Percentiles rank a stretch among this genome's conserved stretches.
Evolutionary conservation across 2,888 invertebrate genomes (phyloP).

Genomic region (Nymphalis urticae): DNA sequence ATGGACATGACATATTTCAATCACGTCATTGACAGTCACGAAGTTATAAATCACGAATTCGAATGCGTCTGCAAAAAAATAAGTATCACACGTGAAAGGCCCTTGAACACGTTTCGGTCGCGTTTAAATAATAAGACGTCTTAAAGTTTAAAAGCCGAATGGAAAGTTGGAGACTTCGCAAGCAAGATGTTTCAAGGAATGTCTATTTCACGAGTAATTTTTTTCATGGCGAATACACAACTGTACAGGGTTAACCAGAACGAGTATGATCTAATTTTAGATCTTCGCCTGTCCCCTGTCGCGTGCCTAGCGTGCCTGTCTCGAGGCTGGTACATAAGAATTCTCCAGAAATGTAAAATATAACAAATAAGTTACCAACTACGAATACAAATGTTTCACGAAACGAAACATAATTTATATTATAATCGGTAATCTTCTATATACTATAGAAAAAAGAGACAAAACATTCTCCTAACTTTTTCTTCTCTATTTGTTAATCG

Average conservation of each 20-base stretch:
- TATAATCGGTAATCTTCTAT: not conserved
- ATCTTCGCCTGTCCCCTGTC: slow-evolving; percentile 52
- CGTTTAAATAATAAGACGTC: slow-evolving; percentile 21
- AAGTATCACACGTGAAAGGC: slow-evolving; percentile 42
- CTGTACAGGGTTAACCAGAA: slow-evolving; percentile 52
- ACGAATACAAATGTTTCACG: slow-evolving; percentile 5
- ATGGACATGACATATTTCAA: slow-evolving; percentile 7
- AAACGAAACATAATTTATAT: not conserved
- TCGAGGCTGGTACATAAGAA: slow-evolving; percentile 41
- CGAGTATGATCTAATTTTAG: slow-evolving; percentile 70
- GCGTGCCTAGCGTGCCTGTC: slow-evolving; percentile 64
- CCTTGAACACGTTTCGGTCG: slow-evolving; percentile 35
- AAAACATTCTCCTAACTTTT: no score
- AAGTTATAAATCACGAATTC: slow-evolving; percentile 22
- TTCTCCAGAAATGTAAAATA: slow-evolving; percentile 40
- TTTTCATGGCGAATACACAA: slow-evolving; percentile 45
- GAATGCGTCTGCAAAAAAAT: slow-evolving; percentile 19
- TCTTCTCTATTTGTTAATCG: no score
- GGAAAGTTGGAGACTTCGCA: slow-evolving; percentile 33
- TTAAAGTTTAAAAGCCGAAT: slow-evolving; percentile 19
- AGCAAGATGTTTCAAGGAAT: not conserved
- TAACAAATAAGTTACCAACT: slow-evolving; percentile 27
- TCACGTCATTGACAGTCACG: slow-evolving; percentile 23
- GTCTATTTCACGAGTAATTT: slow-evolving; percentile 13
- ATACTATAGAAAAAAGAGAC: no score